Percentiles rank a stretch among this genome's conserved stretches.
Conservation (phyloP, 30 jellyfish, hydroid and myxozoan genomes). For the Aurelia sp. region DNA sequence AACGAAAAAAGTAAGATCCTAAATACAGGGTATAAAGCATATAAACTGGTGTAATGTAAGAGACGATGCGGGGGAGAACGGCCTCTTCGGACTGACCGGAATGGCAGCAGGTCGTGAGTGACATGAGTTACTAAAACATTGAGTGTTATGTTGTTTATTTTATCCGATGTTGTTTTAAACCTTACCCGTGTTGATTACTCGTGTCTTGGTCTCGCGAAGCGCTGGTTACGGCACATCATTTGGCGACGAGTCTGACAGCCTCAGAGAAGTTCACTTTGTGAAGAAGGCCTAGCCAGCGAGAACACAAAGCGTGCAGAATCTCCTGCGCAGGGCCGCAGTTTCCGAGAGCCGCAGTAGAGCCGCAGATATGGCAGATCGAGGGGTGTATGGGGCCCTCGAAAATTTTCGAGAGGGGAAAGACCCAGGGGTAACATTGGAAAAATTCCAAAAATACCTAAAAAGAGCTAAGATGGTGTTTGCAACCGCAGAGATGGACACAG, state of each 20-base stretch:
- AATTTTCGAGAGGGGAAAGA: constrained; percentile 12
- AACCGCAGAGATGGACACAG: background rate
- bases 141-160: no score
- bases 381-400: constrained; percentile 24
- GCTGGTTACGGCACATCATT: no score
- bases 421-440: background rate
- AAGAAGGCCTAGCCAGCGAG: no score
- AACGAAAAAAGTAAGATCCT: no score
- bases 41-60: background rate
- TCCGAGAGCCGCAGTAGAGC: no score
- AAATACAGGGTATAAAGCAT: no score
- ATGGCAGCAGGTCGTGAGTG: constrained; percentile 1
- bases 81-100: background rate
- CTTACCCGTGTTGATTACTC: no score
- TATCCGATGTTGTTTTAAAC: no score
- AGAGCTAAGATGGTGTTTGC: constrained; percentile 4
- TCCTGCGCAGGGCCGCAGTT: constrained; percentile 1
- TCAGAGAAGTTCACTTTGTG: no score
- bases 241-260: no score
- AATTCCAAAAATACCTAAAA: background rate
- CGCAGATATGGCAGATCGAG: constrained; percentile 1
- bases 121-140: no score
- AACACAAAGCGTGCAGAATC: background rate
- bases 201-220: no score
- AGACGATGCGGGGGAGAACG: background rate